Evolutionary conservation across 2,888 invertebrate species (phyloP).

Genomic region (Macropis europaea): DNA sequence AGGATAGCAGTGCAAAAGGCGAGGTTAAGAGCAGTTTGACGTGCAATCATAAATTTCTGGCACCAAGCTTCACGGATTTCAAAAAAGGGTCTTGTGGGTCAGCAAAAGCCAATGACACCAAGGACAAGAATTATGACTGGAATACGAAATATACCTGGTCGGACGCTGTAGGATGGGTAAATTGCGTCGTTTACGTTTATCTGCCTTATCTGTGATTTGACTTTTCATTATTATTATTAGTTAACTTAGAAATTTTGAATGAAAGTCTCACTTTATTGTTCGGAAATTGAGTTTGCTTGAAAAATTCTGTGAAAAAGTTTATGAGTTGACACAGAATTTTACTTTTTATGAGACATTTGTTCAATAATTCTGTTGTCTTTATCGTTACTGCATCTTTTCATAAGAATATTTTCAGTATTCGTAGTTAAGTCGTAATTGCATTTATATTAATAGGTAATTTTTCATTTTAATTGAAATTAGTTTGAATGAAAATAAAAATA

Average conservation of each 20-base stretch:
- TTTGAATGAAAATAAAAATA: background rate
- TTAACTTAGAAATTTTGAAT: background rate
- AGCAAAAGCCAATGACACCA: constrained; percentile 58
- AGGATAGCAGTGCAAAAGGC: constrained; percentile 57
- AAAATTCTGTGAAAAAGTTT: no score
- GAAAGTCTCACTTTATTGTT: no score
- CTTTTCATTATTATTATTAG: background rate
- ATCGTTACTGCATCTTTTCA: no score
- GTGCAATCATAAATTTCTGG: constrained; percentile 60
- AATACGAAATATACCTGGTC: constrained; percentile 71
- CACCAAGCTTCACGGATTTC: constrained; percentile 56
- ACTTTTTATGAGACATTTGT: no score
- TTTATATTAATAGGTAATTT: no score
- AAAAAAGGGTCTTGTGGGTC: constrained; percentile 64
- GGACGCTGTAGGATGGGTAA: constrained; percentile 77
- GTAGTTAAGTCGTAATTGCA: no score
- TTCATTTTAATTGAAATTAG: background rate
- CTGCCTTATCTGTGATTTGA: background rate
- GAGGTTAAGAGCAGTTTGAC: constrained; percentile 63
- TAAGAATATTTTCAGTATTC: no score
- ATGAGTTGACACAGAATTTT: no score
- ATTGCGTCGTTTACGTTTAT: constrained; percentile 27
- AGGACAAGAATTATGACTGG: constrained; percentile 67
- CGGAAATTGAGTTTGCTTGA: no score
- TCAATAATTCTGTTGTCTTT: no score